A percentile compares a stretch with the other conserved stretches of the same genome.
phyloP scores from a whole-genome alignment of 1,140 invertebrate genomes.

The Musca domestica region DNA sequence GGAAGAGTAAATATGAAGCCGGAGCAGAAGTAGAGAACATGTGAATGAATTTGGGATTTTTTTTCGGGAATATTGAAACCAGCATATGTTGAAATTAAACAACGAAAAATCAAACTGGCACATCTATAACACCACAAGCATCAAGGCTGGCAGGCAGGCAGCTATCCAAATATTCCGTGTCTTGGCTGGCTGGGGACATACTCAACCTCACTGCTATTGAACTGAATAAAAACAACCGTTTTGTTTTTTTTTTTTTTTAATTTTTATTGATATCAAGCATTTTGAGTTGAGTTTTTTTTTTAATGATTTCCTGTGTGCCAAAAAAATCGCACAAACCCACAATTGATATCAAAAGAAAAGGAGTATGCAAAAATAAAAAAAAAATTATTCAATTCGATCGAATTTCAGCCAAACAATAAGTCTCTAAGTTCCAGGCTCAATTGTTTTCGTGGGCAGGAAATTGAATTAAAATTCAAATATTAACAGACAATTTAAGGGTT shows the following conservation, averaged over 20 bases:
- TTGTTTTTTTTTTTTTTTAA: background rate
- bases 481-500: background rate
- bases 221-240: too few relatives aligned
- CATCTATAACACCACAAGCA: too few relatives aligned
- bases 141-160: too few relatives aligned
- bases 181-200: too few relatives aligned
- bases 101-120: too few relatives aligned
- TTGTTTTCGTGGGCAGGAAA: background rate
- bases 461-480: conserved; percentile 6
- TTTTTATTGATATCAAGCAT: conserved; percentile 16
- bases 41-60: too few relatives aligned
- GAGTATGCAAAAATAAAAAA: background rate
- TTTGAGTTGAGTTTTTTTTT: background rate
- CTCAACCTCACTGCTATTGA: too few relatives aligned
- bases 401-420: background rate
- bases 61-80: too few relatives aligned
- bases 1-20: too few relatives aligned
- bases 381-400: conserved; percentile 15
- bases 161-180: too few relatives aligned
- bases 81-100: conserved; percentile 16
- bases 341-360: conserved; percentile 8
- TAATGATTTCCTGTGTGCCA: conserved; percentile 16
- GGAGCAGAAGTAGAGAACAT: too few relatives aligned
- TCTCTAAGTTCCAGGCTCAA: too few relatives aligned
- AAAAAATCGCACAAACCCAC: background rate